Percentiles rank a stretch among this genome's conserved stretches.
Conservation (phyloP, 1,140 invertebrate species). For the Drosophila melanogaster region Release_6_plus_ISO1_MT NT_037436.4:14485001-14485500, state of each 20-base stretch:
- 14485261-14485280: conserved; percentile 58
- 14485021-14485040: neutral
- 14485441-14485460: too few relatives aligned
- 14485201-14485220: conserved; percentile 56
- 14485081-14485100: conserved; percentile 34
- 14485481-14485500: too few relatives aligned
- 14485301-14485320: conserved; percentile 50
- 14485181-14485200: conserved; percentile 47
- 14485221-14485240: conserved; percentile 2
- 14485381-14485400: neutral
- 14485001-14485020: conserved; percentile 3
- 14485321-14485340: conserved; percentile 29
- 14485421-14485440: too few relatives aligned
- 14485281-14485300: conserved; percentile 60
- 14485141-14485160: conserved; percentile 39
- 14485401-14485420: neutral
- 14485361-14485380: conserved; percentile 21
- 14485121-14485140: conserved; percentile 24
- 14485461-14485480: too few relatives aligned
- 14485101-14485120: conserved; percentile 39
- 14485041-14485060: conserved; percentile 9
- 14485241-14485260: conserved; percentile 46
- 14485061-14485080: neutral
- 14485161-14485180: conserved; percentile 20
- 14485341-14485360: conserved; percentile 7